Evolutionary conservation across 1,140 invertebrate species (phyloP).

Genomic region (Wiebesia pumilae): DNA sequence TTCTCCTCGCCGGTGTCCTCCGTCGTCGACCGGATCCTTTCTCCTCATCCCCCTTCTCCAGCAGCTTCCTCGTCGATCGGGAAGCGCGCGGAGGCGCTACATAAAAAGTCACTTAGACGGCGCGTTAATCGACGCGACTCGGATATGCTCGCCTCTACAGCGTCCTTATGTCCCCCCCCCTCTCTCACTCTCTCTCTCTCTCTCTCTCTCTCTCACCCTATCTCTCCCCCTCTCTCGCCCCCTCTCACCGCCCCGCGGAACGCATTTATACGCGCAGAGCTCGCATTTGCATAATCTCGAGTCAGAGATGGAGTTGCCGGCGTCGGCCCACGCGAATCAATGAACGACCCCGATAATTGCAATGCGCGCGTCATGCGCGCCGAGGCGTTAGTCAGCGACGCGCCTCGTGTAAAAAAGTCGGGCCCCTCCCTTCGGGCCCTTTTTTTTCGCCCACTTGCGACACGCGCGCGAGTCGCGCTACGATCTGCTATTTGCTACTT

Average conservation of each 20-base stretch:
- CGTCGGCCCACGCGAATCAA: slow-evolving; percentile 29
- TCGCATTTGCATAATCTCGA: slow-evolving; percentile 45
- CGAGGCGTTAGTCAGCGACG: neutral
- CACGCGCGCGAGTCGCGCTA: neutral
- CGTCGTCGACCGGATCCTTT: neutral
- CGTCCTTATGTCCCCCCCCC: neutral
- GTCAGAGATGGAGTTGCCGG: neutral
- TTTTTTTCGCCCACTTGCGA: slow-evolving; percentile 2
- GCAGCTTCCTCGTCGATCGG: neutral
- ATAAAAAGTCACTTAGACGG: slow-evolving; percentile 54
- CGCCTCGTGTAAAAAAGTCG: too few species aligned
- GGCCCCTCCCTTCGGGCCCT: neutral
- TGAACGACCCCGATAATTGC: slow-evolving; percentile 34
- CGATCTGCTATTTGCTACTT: slow-evolving; percentile 23
- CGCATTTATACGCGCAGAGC: neutral
- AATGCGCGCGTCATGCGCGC: neutral
- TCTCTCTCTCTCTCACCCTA: too few species aligned
- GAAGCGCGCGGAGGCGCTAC: slow-evolving; percentile 13
- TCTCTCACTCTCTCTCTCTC: neutral
- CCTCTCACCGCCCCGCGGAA: neutral
- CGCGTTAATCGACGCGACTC: slow-evolving; percentile 38
- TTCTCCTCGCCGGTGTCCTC: neutral
- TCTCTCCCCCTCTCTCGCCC: too few species aligned
- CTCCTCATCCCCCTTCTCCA: neutral
- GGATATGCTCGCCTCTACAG: neutral